Conservation (phyloP, 2,797 vertebrate genomes). For the Urophycis tenuis region DNA sequence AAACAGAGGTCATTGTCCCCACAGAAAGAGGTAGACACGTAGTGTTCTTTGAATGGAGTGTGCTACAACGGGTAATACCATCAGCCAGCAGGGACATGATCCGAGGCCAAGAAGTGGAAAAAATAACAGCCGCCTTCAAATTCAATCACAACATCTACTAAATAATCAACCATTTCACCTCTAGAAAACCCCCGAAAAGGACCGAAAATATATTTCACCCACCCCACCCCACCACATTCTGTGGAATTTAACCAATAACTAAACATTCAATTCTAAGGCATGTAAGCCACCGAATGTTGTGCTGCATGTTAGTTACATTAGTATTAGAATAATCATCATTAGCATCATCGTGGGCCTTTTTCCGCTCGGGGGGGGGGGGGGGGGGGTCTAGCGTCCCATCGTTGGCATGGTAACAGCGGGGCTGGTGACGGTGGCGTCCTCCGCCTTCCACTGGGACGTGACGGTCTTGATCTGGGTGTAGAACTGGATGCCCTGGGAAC, state of each 20-base stretch:
- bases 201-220: neutral
- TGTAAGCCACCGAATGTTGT: too few species aligned
- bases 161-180: neutral
- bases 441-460: constrained; percentile 92
- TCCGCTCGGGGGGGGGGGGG: too few species aligned
- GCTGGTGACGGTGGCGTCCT: constrained; percentile 80
- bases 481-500: constrained; percentile 83
- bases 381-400: constrained; percentile 83
- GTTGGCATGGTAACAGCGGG: constrained; percentile 93
- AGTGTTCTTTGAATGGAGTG: neutral
- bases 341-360: constrained; percentile 18
- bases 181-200: too few species aligned
- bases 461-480: constrained; percentile 94
- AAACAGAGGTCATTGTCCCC: neutral
- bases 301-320: neutral
- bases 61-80: neutral
- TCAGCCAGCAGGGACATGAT: too few species aligned
- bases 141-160: neutral
- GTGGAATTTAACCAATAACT: too few species aligned
- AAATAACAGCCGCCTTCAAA: neutral
- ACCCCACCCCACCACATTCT: too few species aligned
- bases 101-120: too few species aligned
- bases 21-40: neutral
- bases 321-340: neutral
- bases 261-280: too few species aligned